Percentiles rank a stretch among this genome's conserved stretches.
Evolutionary conservation across 2,113 vertebrate species (phyloP).

Genomic region (Equus quagga): DNA sequence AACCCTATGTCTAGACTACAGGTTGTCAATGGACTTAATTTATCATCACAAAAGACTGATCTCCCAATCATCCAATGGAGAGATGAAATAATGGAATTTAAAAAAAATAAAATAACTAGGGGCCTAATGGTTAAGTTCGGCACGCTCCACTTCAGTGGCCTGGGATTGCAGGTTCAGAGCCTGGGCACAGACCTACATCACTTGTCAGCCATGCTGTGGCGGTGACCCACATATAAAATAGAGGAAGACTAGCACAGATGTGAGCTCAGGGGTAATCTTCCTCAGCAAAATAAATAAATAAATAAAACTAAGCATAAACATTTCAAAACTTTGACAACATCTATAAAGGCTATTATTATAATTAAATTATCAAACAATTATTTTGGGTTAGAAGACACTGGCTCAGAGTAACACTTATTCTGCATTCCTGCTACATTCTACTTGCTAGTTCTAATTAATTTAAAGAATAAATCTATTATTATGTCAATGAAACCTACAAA

Average conservation of each 20-base stretch:
- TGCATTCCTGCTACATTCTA: not conserved
- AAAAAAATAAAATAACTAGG: too few species aligned
- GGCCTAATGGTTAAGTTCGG: too few species aligned
- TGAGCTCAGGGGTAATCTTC: too few species aligned
- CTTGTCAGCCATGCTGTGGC: too few species aligned
- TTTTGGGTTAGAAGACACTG: not conserved
- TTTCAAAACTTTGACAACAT: not conserved
- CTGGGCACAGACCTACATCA: too few species aligned
- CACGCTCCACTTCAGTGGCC: too few species aligned
- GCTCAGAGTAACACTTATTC: not conserved
- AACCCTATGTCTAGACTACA: not conserved
- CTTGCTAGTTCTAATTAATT: conserved; percentile 11
- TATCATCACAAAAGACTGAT: not conserved
- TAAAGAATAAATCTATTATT: not conserved
- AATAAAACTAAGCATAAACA: not conserved
- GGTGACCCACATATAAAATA: too few species aligned
- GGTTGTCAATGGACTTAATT: not conserved
- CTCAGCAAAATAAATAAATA: too few species aligned
- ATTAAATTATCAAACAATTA: conserved; percentile 8
- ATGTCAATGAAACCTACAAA: not conserved
- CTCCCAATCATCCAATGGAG: not conserved
- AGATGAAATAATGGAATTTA: not conserved
- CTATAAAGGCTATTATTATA: not conserved
- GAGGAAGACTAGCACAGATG: too few species aligned
- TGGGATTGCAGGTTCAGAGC: too few species aligned